Base-by-base conservation (phyloP, 1,140 invertebrate species). In the Brachionus plicatilis region DNA sequence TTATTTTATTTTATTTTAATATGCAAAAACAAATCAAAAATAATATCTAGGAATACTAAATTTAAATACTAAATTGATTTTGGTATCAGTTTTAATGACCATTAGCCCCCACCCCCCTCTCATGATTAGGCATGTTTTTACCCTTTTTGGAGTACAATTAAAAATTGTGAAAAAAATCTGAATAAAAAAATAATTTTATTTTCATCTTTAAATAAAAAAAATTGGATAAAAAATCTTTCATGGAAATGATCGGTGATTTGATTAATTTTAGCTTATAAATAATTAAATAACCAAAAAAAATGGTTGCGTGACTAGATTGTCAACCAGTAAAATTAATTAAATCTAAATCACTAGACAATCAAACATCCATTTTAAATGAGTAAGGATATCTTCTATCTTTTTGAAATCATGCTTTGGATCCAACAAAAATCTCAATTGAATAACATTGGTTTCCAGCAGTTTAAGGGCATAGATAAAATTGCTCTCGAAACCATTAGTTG, bases 291-390 rank as follows among this genome's bases (percentile, higher is more conserved):
- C 20, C 53, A 60, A 60, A 60, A 60, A n/a, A 60, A 60, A 60
- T 60, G 20, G n/a, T 60, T 60, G n/a, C n/a, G 20, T 60, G n/a
- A 60, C 53, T 60, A 60, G 17, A 60, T 60, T 60, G 53, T 24
- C 53, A 60, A 60, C 17, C 4, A 8, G 53, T 8, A 60, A 56
- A 60, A 6, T 20, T 24, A 60, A 60, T 27, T 9, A 17, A 20
- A 24, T 60, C 53, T 60, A 60, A 60, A 60, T 60, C n/a, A 60
- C 53, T 20, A 82, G 37, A 60, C 66, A 41, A 20, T 82, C 53
- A 33, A 82, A 82, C 11, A 82, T 24, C 79, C 50, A 82, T 60
- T 65, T 82, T 45, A 82, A 47, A 65, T 82, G 56, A 45, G 50
- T 47, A 0, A 82, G 53, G 1, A 60, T 37, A 37, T 80, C 76